A percentile compares a stretch with the other conserved stretches of the same genome.
Conservation (phyloP, 2,888 invertebrate genomes). For the Sclerodermus sp. region DNA sequence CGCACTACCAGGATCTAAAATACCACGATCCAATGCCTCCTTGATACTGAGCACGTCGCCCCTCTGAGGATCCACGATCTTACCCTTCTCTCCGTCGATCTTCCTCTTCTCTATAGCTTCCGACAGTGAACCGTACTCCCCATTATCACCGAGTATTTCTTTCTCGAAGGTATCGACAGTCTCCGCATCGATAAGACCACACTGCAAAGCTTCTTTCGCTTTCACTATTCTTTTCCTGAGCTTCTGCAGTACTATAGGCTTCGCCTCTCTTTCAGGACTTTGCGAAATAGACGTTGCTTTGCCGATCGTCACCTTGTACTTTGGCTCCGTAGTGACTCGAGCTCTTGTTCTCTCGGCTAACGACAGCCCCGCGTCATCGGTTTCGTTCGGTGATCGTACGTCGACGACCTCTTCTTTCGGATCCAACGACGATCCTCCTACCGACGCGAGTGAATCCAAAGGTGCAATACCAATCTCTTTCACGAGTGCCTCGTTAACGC, state of each 20-base stretch:
- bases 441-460: no score
- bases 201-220: slow-evolving; percentile 76
- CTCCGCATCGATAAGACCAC: slow-evolving; percentile 75
- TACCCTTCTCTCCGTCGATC: slow-evolving; percentile 74
- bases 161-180: slow-evolving; percentile 75
- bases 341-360: slow-evolving; percentile 64
- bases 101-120: slow-evolving; percentile 74
- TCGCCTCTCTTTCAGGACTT: slow-evolving; percentile 66
- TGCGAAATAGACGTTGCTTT: slow-evolving; percentile 63
- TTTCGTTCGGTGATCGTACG: slow-evolving; percentile 39
- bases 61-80: slow-evolving; percentile 80
- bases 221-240: slow-evolving; percentile 75
- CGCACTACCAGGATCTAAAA: slow-evolving; percentile 75
- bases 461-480: slow-evolving; percentile 59
- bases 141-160: slow-evolving; percentile 65
- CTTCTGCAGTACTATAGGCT: slow-evolving; percentile 74
- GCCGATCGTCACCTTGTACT: slow-evolving; percentile 68
- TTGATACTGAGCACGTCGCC: slow-evolving; percentile 79
- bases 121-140: slow-evolving; percentile 67
- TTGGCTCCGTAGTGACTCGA: slow-evolving; percentile 66
- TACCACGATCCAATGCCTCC: slow-evolving; percentile 81
- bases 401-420: no score
- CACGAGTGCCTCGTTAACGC: slow-evolving; percentile 65
- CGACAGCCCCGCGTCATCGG: slow-evolving; percentile 54
- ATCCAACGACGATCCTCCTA: no score